Evolutionary conservation across 2,888 invertebrate species (phyloP).

Genomic region (Aphelenchoides bicaudatus): DNA sequence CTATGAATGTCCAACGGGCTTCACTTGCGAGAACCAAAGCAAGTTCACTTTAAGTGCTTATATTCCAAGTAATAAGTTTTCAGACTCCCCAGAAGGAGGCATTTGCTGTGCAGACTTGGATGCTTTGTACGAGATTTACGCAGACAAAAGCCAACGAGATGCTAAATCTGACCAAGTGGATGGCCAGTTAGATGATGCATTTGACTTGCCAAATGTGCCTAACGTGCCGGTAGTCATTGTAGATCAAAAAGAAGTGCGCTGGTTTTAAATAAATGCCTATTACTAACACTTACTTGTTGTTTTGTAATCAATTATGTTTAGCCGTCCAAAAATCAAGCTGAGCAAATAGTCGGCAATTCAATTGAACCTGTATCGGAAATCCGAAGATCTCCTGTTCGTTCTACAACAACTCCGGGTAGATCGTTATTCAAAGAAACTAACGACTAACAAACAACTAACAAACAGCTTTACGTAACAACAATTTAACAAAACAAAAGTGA

Average conservation of each 20-base stretch:
- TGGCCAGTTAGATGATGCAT: neutral
- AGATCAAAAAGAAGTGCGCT: slow-evolving; percentile 9
- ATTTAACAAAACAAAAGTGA: neutral
- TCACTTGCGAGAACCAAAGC: slow-evolving; percentile 14
- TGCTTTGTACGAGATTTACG: slow-evolving; percentile 26
- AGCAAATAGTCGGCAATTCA: too few species aligned
- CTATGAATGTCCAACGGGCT: slow-evolving; percentile 15
- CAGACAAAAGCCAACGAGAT: neutral
- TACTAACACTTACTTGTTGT: neutral
- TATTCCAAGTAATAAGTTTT: slow-evolving; percentile 19
- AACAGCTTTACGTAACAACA: slow-evolving; percentile 11
- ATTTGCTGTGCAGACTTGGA: slow-evolving; percentile 30
- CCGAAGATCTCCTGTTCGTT: slow-evolving; percentile 7
- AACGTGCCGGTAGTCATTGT: slow-evolving; percentile 13
- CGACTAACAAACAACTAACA: neutral
- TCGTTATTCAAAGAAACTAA: too few species aligned
- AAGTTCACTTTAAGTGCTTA: slow-evolving; percentile 15
- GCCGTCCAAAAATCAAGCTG: too few species aligned
- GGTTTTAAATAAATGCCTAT: slow-evolving; percentile 1
- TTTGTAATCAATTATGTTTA: neutral
- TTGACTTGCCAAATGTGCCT: slow-evolving; percentile 4
- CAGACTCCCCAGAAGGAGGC: slow-evolving; percentile 14
- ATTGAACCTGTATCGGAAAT: neutral
- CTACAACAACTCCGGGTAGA: slow-evolving; percentile 5
- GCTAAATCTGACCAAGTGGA: neutral